Percentiles rank a stretch among this genome's conserved stretches.
These are phyloP conservation scores for Drosophila diplacantha DNA, from an alignment of 2,888 invertebrate genomes.

Conservation along the genomic window DNA sequence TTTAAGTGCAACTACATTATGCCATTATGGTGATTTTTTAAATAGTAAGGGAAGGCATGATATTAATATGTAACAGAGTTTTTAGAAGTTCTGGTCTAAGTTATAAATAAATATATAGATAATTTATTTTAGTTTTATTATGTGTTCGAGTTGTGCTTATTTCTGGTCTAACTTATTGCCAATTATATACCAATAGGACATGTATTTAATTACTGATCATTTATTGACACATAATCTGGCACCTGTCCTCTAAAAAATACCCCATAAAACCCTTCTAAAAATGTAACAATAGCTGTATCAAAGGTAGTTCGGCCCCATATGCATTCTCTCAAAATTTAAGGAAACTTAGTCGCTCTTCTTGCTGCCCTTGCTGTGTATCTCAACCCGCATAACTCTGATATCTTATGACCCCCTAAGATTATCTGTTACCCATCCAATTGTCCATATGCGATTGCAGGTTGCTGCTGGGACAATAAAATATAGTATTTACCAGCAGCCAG, in stretches of 20 bases:
- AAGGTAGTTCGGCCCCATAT: too few species aligned
- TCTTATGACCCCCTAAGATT: conserved; percentile 24
- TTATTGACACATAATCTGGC: too few species aligned
- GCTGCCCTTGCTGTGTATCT: background rate
- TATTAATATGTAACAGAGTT: too few species aligned
- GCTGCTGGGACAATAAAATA: conserved; percentile 21
- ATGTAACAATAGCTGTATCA: background rate
- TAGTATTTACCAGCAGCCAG: conserved; percentile 34
- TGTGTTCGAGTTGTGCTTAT: too few species aligned
- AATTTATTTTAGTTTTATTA: too few species aligned
- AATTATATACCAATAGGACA: too few species aligned
- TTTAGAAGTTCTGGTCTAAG: background rate
- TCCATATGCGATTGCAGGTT: conserved; percentile 12
- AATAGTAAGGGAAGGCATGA: background rate
- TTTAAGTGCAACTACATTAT: background rate
- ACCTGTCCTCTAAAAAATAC: background rate
- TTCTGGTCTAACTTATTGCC: too few species aligned
- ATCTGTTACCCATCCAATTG: conserved; percentile 35
- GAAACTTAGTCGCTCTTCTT: background rate
- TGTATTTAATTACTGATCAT: background rate
- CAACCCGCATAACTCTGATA: conserved; percentile 27
- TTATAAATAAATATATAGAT: background rate
- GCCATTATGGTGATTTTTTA: background rate
- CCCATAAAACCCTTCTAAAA: background rate
- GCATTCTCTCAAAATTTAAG: background rate